Conservation (phyloP, 2,888 invertebrate genomes). For the Pachymerium ferrugineum region DNA sequence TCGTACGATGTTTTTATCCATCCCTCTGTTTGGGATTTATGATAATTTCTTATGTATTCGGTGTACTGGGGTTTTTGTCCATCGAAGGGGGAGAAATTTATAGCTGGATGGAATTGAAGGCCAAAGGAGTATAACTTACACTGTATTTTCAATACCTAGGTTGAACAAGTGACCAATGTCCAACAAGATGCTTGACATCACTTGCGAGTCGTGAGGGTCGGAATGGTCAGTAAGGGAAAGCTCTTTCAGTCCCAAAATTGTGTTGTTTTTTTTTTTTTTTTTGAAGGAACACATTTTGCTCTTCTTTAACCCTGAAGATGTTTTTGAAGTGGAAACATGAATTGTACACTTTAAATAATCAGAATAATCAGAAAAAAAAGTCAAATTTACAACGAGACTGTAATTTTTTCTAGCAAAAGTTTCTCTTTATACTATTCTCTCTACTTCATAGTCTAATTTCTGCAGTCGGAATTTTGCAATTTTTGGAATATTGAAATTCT, state of each 20-base stretch:
- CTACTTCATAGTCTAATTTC: too few relatives aligned
- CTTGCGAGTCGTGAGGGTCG: neutral
- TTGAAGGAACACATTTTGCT: neutral
- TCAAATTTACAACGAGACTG: too few relatives aligned
- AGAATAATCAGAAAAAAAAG: too few relatives aligned
- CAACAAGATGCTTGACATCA: constrained; percentile 8
- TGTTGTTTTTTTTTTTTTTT: neutral
- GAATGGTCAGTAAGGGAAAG: neutral
- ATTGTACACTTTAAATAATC: too few relatives aligned
- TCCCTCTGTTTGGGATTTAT: neutral
- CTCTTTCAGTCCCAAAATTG: neutral
- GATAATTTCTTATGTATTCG: neutral
- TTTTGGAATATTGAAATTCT: too few relatives aligned
- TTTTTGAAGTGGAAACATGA: too few relatives aligned
- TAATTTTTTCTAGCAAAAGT: too few relatives aligned
- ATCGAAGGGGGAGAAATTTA: neutral
- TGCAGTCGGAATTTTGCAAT: too few relatives aligned
- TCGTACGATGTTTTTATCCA: neutral
- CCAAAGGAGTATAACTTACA: constrained; percentile 13
- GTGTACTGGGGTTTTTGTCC: neutral
- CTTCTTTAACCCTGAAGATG: too few relatives aligned
- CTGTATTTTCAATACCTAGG: neutral
- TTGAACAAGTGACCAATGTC: constrained; percentile 4
- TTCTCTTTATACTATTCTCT: too few relatives aligned
- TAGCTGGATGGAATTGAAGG: constrained; percentile 1